Evolutionary conservation across 1,140 invertebrate genomes (phyloP).

Genomic region (Bathynomus jamesi): DNA sequence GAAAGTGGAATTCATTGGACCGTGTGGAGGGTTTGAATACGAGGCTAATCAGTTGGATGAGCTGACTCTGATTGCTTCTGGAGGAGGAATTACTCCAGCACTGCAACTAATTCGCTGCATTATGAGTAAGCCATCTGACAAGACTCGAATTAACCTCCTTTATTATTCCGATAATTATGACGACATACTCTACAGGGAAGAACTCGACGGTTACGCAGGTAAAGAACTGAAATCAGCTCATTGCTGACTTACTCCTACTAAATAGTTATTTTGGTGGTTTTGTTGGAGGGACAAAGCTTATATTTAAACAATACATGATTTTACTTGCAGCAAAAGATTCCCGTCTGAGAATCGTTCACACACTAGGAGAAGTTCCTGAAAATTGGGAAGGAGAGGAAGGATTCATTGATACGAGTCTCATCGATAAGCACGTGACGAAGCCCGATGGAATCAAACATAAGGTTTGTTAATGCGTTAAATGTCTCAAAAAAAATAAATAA

Average conservation of each 20-base stretch:
- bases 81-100: conserved; percentile 36
- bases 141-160: conserved; percentile 24
- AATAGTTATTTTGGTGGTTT: no score
- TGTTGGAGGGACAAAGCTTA: no score
- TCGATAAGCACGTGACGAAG: conserved; percentile 6
- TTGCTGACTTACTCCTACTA: no score
- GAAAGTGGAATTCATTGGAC: conserved; percentile 29
- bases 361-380: conserved; percentile 16
- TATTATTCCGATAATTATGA: conserved; percentile 30
- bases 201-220: conserved; percentile 32
- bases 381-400: conserved; percentile 20
- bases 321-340: conserved; percentile 6
- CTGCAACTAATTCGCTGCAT: conserved; percentile 33
- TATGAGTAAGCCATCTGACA: conserved; percentile 20
- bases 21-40: conserved; percentile 37
- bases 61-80: conserved; percentile 30
- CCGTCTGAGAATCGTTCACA: conserved; percentile 13
- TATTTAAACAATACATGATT: conserved; percentile 1
- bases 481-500: no score
- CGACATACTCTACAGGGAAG: conserved; percentile 32
- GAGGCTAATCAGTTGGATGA: conserved; percentile 16
- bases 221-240: neutral
- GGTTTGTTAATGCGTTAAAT: no score
- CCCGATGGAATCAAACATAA: conserved; percentile 16
- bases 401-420: conserved; percentile 16